Base-by-base conservation (phyloP, 2,888 invertebrate species). In the Chaitophorus viminalis region DNA sequence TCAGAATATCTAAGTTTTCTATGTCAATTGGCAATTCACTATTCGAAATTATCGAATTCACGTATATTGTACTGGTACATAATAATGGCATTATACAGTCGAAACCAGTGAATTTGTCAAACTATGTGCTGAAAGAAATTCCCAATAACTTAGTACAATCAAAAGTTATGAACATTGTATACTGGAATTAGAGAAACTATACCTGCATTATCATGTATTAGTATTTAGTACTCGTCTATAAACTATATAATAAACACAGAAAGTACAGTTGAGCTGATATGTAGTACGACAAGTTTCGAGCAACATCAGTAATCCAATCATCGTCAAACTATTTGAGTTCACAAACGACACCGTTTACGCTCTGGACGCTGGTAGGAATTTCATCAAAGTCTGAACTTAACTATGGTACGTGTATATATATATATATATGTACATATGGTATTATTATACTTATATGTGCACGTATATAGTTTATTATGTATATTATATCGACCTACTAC, bases 331-430 rank as follows among this genome's bases (percentile, higher is more conserved):
- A 78, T 33, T 60, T 33, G 31, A 78, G 54, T 54, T 54, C 54
- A 54, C 54, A 78, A 60, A 78, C 31, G 54, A 78, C 54, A 78
- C 54, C 54, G 33, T 78, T 78, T 77, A 52, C 77, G 77, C 52
- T 52, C 77, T 31, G 54, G 52, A 77, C 54, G 52, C 14, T 54
- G 8, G 31, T 14, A 60, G 78, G 54, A 54, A 33, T 78, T 78
- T 25, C 54, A 54, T 78, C 54, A 14, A 78, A 78, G 60, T 60
- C 78, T 52, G 54, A 6, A 60, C 54, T 60, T 25, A 33, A 78
- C 29, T 29, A n/a, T n/a, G n/a, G n/a, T n/a, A n/a, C n/a, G n/a
- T n/a, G n/a, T n/a, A n/a, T n/a, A n/a, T n/a, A n/a, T n/a, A n/a
- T n/a, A n/a, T n/a, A n/a, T n/a, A n/a, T 21, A 6, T 36, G 36